Evolutionary conservation across 2,797 vertebrate genomes (phyloP), one percentile per base, ranked within the genome.

Genomic region (Alosa sapidissima): DNA sequence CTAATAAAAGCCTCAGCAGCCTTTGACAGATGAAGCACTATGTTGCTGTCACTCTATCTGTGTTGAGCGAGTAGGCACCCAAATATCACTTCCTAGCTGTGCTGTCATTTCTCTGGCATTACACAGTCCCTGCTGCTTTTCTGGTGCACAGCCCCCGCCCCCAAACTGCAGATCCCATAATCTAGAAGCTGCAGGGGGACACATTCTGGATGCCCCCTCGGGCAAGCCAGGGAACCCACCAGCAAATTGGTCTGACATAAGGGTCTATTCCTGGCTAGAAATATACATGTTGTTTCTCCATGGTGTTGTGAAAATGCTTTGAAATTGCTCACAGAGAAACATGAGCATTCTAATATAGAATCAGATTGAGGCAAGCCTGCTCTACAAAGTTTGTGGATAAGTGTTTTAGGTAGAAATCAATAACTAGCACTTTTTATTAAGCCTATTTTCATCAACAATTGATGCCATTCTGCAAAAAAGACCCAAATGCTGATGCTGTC

Each of bases 1-100:
- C 90, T 92, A 91, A 92, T 92, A 91, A 94, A 91, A 89, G 86
- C 82, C 68, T 54, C 72, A 81, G 81, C 75, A 84, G 75, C 87
- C 89, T 83, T 87, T 92, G 91, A 94, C 92, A 92, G 91, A 93
- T 90, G 92, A 89, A 86, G 87, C 91, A 83, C 81, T 54, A 84
- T 90, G 88, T 89, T 89, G 86, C 90, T 89, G 94, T 93, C 92
- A 95, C 90, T 83, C 87, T 91, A 92, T 85, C 90, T 91, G 60
- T 93, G 93, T 93, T 94, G 93, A 95, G 91, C 89, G 86, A 87
- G 92, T n/a, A 83, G 58, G 36, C 78, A 84, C 83, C 62, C 75
- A 83, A 83, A 82, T 33, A 58, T 81, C 72, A 91, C 88, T 81
- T 13, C 54, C n/a, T 45, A 84, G 86, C 85, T 86, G 91, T 89